Percentiles rank a stretch among this genome's conserved stretches.
Evolutionary conservation across 1,140 invertebrate species (phyloP).

Genomic region (Lutraria rhynchaena): DNA sequence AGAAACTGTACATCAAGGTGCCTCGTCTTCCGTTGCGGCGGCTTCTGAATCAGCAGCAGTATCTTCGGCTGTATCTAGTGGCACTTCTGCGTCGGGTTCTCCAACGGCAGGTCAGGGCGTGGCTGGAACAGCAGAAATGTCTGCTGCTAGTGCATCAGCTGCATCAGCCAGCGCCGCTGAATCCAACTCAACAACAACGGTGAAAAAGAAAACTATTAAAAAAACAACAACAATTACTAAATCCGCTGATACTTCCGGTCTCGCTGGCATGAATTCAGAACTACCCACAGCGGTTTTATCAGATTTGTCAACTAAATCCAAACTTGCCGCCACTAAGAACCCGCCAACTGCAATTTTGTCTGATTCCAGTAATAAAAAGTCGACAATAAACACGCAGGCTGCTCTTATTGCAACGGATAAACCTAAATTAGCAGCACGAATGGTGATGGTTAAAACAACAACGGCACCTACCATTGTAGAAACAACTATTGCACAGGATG

Average conservation of each 20-base stretch:
- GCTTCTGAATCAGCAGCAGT: not conserved
- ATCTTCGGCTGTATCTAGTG: not conserved
- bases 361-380: not conserved
- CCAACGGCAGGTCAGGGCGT: not conserved
- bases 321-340: conserved; percentile 13
- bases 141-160: not conserved
- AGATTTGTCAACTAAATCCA: not conserved
- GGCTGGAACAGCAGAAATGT: not conserved
- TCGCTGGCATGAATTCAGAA: conserved; percentile 25
- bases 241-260: not conserved
- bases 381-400: conserved; percentile 5
- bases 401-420: conserved; percentile 30
- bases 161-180: conserved; percentile 20
- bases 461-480: not conserved
- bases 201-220: conserved; percentile 20
- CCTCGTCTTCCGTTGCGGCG: not conserved
- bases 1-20: not conserved
- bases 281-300: conserved; percentile 23
- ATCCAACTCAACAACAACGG: conserved; percentile 30
- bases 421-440: conserved; percentile 30
- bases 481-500: not conserved
- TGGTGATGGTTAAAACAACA: not conserved
- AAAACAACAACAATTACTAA: conserved; percentile 46
- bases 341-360: conserved; percentile 41
- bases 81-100: not conserved